Base-by-base conservation (phyloP, 23 tunicate genomes). In the Halocynthia roretzi region DNA sequence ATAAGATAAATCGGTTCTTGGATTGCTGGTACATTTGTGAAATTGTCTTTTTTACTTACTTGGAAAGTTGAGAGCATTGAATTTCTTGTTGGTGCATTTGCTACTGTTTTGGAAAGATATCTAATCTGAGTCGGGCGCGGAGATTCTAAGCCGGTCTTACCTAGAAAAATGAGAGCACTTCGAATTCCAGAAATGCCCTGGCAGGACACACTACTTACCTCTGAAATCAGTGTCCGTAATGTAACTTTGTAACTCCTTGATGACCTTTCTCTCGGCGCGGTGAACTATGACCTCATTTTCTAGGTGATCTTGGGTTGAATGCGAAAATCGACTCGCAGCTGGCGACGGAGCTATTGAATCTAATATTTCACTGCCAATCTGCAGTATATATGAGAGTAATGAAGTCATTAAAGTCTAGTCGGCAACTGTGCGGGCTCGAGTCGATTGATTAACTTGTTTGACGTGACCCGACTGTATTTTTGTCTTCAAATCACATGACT, bases 51-150 rank as follows among this genome's bases (percentile, higher is more conserved):
- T 60, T 60, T 18, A 60, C 64, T 15, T 54, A 74, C 78, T 64
- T 74, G 78, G 21, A 74, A 74, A 14, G 78, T 74, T 53, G 78
- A 74, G 21, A 74, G 56, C 8, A 20, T 48, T 56, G 55, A 64
- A 54, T 54, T 74, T 18, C 56, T 74, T 14, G 55, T 74, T n/a
- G 12, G 56, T 10, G 48, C 70, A 9, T 48, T 48, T 65, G 18
- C 70, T 65, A 48, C 56, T 74, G 64, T 54, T 31, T 50, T 74
- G 61, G 78, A 74, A 0, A 74, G 64, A 62, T 54, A 62, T 10
- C 78, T 20, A 18, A 74, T 74, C 56, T 74, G 78, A n/a, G 78
- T 74, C 8, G 78, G 78, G 48, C 56, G 55, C 56, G 78, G 78
- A 48, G 78, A 74, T 18, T 74, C 78, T 21, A 74, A 22, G 12